Evolutionary conservation across 2,888 invertebrate species (phyloP).

Genomic region (Auanema sp.): DNA sequence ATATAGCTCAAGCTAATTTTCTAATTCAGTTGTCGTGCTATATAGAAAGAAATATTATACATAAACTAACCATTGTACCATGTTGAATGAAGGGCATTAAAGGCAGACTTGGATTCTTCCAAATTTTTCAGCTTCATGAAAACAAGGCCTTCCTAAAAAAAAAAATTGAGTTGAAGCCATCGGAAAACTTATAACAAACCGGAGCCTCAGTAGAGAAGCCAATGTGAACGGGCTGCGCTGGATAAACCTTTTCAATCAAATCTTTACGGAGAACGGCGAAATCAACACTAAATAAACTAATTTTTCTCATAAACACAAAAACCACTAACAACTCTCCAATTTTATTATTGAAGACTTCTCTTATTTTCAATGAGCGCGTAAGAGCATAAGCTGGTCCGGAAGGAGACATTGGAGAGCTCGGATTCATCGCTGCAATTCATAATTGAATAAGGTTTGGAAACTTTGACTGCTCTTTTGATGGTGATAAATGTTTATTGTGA

Average conservation of each 20-base stretch:
- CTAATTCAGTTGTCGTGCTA: too few relatives aligned
- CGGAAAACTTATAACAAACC: neutral
- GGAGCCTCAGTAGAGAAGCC: conserved; percentile 2
- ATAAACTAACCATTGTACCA: conserved; percentile 20
- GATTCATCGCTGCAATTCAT: neutral
- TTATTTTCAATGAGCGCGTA: conserved; percentile 17
- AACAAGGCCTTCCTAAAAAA: conserved; percentile 12
- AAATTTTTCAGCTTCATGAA: conserved; percentile 10
- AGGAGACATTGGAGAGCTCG: conserved; percentile 2
- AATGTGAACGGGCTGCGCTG: conserved; percentile 16
- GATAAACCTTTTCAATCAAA: conserved; percentile 13
- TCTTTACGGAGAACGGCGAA: conserved; percentile 3
- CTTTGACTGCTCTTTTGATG: neutral
- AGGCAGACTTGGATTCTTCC: conserved; percentile 11
- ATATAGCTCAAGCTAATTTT: too few relatives aligned
- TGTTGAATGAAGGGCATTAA: conserved; percentile 15
- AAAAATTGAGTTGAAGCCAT: neutral
- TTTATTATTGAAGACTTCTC: conserved; percentile 10
- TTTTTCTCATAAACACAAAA: conserved; percentile 1
- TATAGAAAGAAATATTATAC: neutral
- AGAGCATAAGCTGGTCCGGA: conserved; percentile 9
- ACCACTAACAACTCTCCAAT: conserved; percentile 11
- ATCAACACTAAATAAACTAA: conserved; percentile 7
- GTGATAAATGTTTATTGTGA: neutral
- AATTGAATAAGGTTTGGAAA: neutral